Base-by-base conservation (phyloP, 2,797 vertebrate genomes). In the Synaphobranchus kaupii region DNA sequence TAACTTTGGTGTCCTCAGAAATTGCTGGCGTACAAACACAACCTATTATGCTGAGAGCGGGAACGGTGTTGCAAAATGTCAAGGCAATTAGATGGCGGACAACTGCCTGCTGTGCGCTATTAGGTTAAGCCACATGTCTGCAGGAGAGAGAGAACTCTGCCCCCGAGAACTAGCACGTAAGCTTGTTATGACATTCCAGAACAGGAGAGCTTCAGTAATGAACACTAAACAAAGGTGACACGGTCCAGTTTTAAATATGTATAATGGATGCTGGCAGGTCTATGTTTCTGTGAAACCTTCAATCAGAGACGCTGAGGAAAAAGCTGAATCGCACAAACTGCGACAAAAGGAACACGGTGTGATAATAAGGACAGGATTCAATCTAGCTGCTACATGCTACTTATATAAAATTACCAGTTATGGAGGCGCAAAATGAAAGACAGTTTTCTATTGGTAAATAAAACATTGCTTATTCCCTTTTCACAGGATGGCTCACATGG, bases 21-120 rank as follows among this genome's bases (percentile, higher is more conserved):
- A 66, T 44, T 50, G 48, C 82, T 28, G 5, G 31, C 50, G 31
- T 83, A 58, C n/a, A 52, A 63, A 84, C 54, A 44, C 60, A 39
- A 3, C 84, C 84, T 12, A 84, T 84, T 84, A 66, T 15, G 25
- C 56, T 66, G 58, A 58, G 58, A 13, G 39, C 8, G 60, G 84
- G 84, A 66, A 66, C 31, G 31, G 15, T 22, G n/a, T 84, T 66
- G 20, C 25, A 39, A 85, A 85, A 68, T 68, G 60, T 63, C 84
- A 68, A 5, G 84, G 39, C 58, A 47, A 85, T 68, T 68, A 68
- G 84, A 0, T 10, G 17, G 9, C 17, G 63, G 58, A 50, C 10
- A n/a, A 31, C 39, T 48, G 60, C 60, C 84, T 22, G 84, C 56
- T 8, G 63, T 44, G 58, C 58, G 34, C 7, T 13, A 48, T 0